Base-by-base conservation (phyloP, 2,113 vertebrate genomes). In the Bolborhynchus lineola region DNA sequence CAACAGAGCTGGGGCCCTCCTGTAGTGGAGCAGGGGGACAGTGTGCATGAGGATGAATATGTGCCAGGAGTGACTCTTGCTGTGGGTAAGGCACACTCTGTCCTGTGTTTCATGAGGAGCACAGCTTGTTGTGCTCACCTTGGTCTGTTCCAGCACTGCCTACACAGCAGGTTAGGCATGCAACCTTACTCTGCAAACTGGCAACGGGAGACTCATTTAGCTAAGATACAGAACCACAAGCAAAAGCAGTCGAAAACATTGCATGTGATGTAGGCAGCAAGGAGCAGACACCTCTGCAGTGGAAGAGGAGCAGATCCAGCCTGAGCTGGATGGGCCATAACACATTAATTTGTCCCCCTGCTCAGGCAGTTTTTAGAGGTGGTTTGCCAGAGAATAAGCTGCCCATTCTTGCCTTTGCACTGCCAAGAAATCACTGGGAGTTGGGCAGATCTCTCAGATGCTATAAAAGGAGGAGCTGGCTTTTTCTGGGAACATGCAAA, bases 401-500 rank as follows among this genome's bases (percentile, higher is more conserved):
- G 69, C 41, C 67, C 37, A 44, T 82, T 72, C 19, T 55, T 89
- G 91, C 28, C 65, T 86, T 80, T 83, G n/a, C 16, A 76, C 12
- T 2, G 3, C 49, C 75, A 90, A 59, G 60, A 82, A 87, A 57
- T 55, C 55, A 64, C 64, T 60, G 60, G 62, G 25, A 80, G 39
- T 46, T 70, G 79, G 46, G 63, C 59, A 88, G 63, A 57, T 81
- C 50, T 28, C 47, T 88, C 50, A 76, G 42, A 21, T 31, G 44
- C 81, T 67, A 41, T 53, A 23, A 67, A 71, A 77, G 50, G 50
- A 52, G 41, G 44, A 83, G 42, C 16, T 93, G 37, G 17, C 72
- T 88, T 70, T 92, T 89, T 59, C 60, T 88, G 92, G 67, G 92
- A 85, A 92, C 65, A 77, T 74, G 90, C 82, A 91, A 96, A 97